Evolutionary conservation across 2,888 invertebrate genomes (phyloP), one percentile per base, ranked within the genome.

Genomic region (Apamea epomidion): DNA sequence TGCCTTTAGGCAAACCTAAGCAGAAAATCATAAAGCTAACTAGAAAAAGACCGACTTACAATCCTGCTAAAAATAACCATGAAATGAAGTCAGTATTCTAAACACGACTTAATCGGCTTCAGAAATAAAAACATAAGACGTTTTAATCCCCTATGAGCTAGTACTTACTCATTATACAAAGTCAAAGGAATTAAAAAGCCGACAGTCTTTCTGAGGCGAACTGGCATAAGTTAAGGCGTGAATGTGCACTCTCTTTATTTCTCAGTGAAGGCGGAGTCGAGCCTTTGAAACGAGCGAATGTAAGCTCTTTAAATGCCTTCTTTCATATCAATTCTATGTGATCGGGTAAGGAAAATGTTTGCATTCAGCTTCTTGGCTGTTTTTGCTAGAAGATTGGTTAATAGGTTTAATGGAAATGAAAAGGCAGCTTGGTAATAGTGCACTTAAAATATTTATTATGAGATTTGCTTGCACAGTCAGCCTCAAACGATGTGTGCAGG

Each of bases 151-250:
- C 29, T 80, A 74, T 42, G 62, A 76, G 65, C 65, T 60, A 65
- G 80, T 73, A 76, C 72, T 78, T 45, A 79, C 77, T 84, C 89
- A 86, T 88, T 90, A 87, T 86, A 87, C 82, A 84, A 80, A 85
- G 85, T 87, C 83, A 87, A 87, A 86, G 82, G 81, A 86, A 88
- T 90, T 90, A 87, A 89, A 88, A 85, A 73, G 67, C 78, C 82
- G 67, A 80, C 84, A 81, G 80, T 73, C 81, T 82, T 72, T 75
- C 65, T 70, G 42, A 80, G 45, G 74, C 48, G 25, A 42, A 77
- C 76, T 75, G 62, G 74, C 69, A 75, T 74, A 82, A 82, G 67
- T 85, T 54, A 65, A 80, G 74, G 75, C 84, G 83, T 87, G 84
- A 88, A 87, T 86, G 72, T 88, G 86, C 82, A 84, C 77, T 80